Evolutionary conservation across 2,797 vertebrate species (phyloP).

Genomic region (Alosa sapidissima): DNA sequence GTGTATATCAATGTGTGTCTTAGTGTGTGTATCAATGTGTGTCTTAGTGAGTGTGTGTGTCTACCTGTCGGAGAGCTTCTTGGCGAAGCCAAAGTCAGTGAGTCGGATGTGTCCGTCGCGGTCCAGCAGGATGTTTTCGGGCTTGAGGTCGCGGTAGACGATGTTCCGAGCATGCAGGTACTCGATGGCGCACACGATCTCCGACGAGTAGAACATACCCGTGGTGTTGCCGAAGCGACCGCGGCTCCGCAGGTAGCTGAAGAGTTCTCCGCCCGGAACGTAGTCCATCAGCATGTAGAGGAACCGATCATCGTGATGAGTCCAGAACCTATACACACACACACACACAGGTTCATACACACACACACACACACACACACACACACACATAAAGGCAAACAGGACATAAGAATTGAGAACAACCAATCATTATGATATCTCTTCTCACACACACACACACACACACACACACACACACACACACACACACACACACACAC

Average conservation of each 20-base stretch:
- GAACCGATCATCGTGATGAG: conserved; percentile 88
- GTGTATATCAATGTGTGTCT: not conserved
- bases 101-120: conserved; percentile 92
- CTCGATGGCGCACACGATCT: conserved; percentile 94
- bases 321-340: conserved; percentile 84
- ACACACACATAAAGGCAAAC: not conserved
- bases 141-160: conserved; percentile 96
- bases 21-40: not conserved
- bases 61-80: conserved; percentile 93
- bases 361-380: not conserved
- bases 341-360: conserved; percentile 27
- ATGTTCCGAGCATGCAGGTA: conserved; percentile 92
- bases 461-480: not conserved
- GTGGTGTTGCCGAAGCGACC: conserved; percentile 87
- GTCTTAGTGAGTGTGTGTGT: conserved; percentile 16
- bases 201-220: conserved; percentile 87
- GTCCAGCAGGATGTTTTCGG: conserved; percentile 96
- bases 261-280: conserved; percentile 92
- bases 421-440: not conserved
- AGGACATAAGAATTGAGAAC: not conserved
- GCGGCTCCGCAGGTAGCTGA: conserved; percentile 90
- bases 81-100: conserved; percentile 97
- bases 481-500: not conserved
- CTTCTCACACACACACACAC: not conserved
- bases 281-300: conserved; percentile 98